Evolutionary conservation across 64 coral and sea anemone species (phyloP).

Genomic region (Stichodactyla helianthus): DNA sequence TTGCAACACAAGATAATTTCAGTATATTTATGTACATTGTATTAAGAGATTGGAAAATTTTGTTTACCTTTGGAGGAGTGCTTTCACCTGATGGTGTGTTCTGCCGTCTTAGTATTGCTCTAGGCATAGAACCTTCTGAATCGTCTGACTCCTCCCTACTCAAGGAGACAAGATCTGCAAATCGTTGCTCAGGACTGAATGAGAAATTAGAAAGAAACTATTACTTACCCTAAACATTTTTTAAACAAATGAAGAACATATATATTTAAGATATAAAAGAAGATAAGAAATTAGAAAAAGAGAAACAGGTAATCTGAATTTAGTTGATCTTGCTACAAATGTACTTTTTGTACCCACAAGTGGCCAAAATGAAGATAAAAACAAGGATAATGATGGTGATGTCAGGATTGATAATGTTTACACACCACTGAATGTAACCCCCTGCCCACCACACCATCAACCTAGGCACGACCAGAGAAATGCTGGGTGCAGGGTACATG

Average conservation of each 20-base stretch:
- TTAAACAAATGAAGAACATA: neutral
- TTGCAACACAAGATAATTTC: neutral
- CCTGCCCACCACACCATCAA: too few relatives aligned
- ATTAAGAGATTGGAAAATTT: too few relatives aligned
- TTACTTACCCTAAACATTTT: neutral
- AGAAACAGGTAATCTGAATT: neutral
- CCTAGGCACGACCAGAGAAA: neutral
- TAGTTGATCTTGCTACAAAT: too few relatives aligned
- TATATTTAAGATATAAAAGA: neutral
- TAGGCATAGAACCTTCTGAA: constrained; percentile 68
- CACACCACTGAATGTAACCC: too few relatives aligned
- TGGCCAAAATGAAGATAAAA: too few relatives aligned
- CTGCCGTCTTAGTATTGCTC: constrained; percentile 87
- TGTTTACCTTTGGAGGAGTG: constrained; percentile 81
- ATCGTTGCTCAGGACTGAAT: constrained; percentile 61
- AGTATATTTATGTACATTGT: too few relatives aligned
- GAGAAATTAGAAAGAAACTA: neutral
- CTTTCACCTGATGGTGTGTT: constrained; percentile 89
- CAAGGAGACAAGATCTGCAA: constrained; percentile 80
- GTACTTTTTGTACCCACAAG: too few relatives aligned
- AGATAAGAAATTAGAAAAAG: neutral
- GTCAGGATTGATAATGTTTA: too few relatives aligned
- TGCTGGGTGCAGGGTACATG: too few relatives aligned
- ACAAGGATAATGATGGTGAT: too few relatives aligned
- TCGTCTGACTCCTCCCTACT: constrained; percentile 95